phyloP scores from a whole-genome alignment of 2,888 invertebrate genomes.

The Creontiades dilutus region DNA sequence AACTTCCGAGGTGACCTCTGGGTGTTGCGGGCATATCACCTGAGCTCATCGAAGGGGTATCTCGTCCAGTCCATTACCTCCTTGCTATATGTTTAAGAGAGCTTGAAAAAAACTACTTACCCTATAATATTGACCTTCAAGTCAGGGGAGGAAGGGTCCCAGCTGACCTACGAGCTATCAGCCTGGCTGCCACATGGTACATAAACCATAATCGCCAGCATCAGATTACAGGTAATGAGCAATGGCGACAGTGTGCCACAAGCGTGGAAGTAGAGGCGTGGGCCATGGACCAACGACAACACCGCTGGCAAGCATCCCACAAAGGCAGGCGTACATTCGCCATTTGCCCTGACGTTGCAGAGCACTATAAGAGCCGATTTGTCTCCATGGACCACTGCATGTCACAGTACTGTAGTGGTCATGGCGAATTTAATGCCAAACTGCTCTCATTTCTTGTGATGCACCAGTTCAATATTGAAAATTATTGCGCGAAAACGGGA shows the following conservation, averaged over 20 bases:
- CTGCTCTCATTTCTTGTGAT: not conserved
- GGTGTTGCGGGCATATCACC: no score
- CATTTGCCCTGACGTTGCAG: no score
- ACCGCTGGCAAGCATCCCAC: not conserved
- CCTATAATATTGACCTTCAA: no score
- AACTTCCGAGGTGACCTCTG: no score
- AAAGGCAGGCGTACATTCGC: not conserved
- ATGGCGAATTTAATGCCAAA: not conserved
- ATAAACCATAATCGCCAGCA: not conserved
- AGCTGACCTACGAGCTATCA: not conserved
- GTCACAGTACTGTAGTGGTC: slow-evolving; percentile 1
- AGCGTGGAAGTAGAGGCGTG: not conserved
- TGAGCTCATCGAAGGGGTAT: no score
- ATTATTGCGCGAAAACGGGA: no score
- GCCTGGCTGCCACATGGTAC: slow-evolving; percentile 3
- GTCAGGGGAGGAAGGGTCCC: not conserved
- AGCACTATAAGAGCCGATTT: not conserved
- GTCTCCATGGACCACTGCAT: not conserved
- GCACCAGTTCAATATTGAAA: no score
- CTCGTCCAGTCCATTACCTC: no score
- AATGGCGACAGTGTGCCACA: not conserved
- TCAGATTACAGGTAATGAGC: not conserved
- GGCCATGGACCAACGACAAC: no score
- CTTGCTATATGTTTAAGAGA: no score
- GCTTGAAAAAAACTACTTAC: no score